Base-by-base conservation (phyloP, 2,113 vertebrate genomes). In the Riparia riparia region DNA sequence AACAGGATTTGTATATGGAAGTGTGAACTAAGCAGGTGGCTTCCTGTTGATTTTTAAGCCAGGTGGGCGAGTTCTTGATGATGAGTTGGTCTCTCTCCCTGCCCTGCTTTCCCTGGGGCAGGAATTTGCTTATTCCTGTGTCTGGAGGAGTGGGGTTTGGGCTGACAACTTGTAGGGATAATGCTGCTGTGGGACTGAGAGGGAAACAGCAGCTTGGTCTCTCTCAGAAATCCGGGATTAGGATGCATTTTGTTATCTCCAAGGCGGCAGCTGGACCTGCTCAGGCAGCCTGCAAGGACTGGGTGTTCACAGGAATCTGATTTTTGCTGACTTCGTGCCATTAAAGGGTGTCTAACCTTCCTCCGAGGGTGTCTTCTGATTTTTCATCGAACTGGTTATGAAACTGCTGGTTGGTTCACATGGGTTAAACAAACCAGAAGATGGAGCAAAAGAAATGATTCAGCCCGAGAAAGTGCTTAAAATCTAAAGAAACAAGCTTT, bases 11-110 rank as follows among this genome's bases (percentile, higher is more conserved):
- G 85, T 91, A 34, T 66, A 54, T 95, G 93, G 93, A 93, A 96
- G 79, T 78, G 70, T 73, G 91, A 88, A 63, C 57, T 85, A 17
- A 94, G 92, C 95, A 96, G 93, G 95, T 96, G 96, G 94, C 69
- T 95, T 97, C 93, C 95, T 95, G 95, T 97, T 96, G 92, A 92
- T 93, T 73, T 90, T 79, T 47, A 93, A 96, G 85, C 90, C 96
- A 97, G 94, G 95, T 96, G 95, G 93, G 66, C 68, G 92, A 66
- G 34, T 85, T 80, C 84, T 96, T 69, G 90, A 73, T 18, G 41
- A 58, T 9, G 13, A 80, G 71, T 26, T 80, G 76, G 11, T 80
- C 60, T 77, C 10, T 0, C 24, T 92, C 81, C 85, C 82, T 96
- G 54, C 60, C 71, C 82, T 16, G 26, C 34, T 54, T 49, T 69